A percentile compares a stretch with the other conserved stretches of the same genome.
Evolutionary conservation across 2,888 invertebrate species (phyloP).

Genomic region (Malthinus seriepunctatus): DNA sequence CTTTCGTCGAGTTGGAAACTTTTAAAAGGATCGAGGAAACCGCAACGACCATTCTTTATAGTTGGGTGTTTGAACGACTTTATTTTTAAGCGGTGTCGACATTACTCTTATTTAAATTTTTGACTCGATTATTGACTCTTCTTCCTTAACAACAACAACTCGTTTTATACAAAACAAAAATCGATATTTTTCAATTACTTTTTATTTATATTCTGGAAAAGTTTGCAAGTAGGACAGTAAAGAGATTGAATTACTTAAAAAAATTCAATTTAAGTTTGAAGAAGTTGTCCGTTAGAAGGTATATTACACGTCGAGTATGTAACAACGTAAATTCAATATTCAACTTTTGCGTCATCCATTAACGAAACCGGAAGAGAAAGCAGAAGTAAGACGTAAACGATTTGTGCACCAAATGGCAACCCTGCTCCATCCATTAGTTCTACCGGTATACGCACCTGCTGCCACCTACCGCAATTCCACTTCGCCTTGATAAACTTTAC

Average conservation of each 20-base stretch:
- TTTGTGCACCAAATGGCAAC: constrained; percentile 29
- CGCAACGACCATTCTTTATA: too few relatives aligned
- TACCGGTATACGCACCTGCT: constrained; percentile 30
- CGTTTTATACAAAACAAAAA: not conserved
- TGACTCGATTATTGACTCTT: too few relatives aligned
- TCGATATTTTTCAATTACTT: not conserved
- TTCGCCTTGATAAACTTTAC: constrained; percentile 30
- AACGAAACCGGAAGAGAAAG: constrained; percentile 29
- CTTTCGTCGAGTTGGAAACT: too few relatives aligned
- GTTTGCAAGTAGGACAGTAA: not conserved
- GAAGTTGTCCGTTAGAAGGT: constrained; percentile 15
- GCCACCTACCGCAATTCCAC: constrained; percentile 30
- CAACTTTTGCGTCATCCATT: constrained; percentile 31
- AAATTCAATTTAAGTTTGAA: constrained; percentile 24
- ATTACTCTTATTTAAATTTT: too few relatives aligned
- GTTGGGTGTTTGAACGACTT: too few relatives aligned
- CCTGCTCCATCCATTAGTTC: constrained; percentile 29
- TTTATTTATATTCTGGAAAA: not conserved
- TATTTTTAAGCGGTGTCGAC: too few relatives aligned
- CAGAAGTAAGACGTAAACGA: constrained; percentile 29
- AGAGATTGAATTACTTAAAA: constrained; percentile 5
- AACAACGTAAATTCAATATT: constrained; percentile 29
- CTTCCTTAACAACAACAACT: too few relatives aligned
- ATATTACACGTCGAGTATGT: constrained; percentile 13
- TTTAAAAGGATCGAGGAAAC: too few relatives aligned